Percentiles rank a stretch among this genome's conserved stretches.
These are phyloP conservation scores for Anodontia alba DNA, from an alignment of 2,888 invertebrate species.

Conservation along the genomic window DNA sequence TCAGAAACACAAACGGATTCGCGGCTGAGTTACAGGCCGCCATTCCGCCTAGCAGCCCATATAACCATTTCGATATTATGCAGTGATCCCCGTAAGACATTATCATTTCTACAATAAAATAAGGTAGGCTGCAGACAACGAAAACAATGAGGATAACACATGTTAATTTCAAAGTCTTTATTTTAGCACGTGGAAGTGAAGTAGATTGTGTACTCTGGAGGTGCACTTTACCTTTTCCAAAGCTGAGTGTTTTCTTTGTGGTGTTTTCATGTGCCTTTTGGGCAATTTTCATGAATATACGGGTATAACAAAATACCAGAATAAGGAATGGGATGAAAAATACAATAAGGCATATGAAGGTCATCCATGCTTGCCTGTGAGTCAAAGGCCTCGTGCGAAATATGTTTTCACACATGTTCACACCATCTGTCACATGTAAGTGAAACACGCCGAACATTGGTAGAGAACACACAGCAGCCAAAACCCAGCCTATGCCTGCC, in stretches of 20 bases:
- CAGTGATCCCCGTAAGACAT: constrained; percentile 80
- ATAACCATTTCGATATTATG: constrained; percentile 62
- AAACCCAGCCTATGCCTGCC: constrained; percentile 76
- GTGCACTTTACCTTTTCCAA: constrained; percentile 80
- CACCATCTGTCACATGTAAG: constrained; percentile 58
- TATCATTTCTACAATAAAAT: constrained; percentile 83
- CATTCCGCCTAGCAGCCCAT: constrained; percentile 79
- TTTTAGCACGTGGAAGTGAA: constrained; percentile 84
- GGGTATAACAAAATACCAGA: constrained; percentile 78
- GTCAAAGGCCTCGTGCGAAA: constrained; percentile 74
- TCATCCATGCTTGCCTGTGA: constrained; percentile 78
- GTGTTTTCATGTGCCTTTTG: constrained; percentile 73
- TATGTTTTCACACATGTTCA: constrained; percentile 78
- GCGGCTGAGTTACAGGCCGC: constrained; percentile 82
- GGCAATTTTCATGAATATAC: constrained; percentile 83
- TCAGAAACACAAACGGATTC: constrained; percentile 83
- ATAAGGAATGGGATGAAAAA: constrained; percentile 81
- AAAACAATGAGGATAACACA: constrained; percentile 82
- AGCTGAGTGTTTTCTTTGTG: constrained; percentile 36
- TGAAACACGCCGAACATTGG: constrained; percentile 81
- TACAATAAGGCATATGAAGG: constrained; percentile 76
- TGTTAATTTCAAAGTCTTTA: constrained; percentile 84
- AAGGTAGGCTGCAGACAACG: constrained; percentile 81
- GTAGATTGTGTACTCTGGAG: constrained; percentile 80
- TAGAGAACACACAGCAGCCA: constrained; percentile 75